Percentiles rank a stretch among this genome's conserved stretches.
Evolutionary conservation across 2,888 invertebrate species (phyloP).

Genomic region (Copidosoma aretas): DNA sequence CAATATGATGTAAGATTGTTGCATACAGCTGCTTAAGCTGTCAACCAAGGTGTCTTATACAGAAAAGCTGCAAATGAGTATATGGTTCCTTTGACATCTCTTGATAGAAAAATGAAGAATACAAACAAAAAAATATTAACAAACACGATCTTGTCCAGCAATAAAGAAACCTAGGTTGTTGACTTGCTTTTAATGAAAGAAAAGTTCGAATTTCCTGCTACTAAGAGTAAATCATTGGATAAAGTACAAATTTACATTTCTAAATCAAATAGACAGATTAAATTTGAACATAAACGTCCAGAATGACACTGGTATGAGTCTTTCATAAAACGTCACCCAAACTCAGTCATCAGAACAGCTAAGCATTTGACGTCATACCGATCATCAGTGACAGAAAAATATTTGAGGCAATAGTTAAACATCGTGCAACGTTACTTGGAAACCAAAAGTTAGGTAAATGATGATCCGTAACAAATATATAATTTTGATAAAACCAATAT

Average conservation of each 20-base stretch:
- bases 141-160: not conserved
- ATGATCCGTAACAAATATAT: constrained; percentile 40
- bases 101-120: not conserved
- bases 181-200: not conserved
- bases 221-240: constrained; percentile 25
- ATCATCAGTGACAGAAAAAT: constrained; percentile 15
- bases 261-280: not conserved
- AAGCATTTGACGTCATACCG: constrained; percentile 4
- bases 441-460: constrained; percentile 14
- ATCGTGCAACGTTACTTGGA: constrained; percentile 1
- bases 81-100: not conserved
- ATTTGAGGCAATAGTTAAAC: constrained; percentile 7
- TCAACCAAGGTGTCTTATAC: not conserved
- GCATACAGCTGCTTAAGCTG: too few relatives aligned
- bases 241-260: constrained; percentile 29
- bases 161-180: constrained; percentile 2
- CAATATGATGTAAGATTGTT: too few relatives aligned
- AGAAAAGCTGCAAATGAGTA: not conserved
- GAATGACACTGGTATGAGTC: constrained; percentile 31
- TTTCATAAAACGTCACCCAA: constrained; percentile 24
- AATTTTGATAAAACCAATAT: constrained; percentile 44
- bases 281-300: constrained; percentile 25
- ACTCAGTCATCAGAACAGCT: constrained; percentile 23
- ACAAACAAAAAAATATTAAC: not conserved
- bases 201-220: constrained; percentile 27